These are phyloP conservation scores for Labroides dimidiatus DNA, from an alignment of 2,797 vertebrate genomes.

Conservation along the genomic window DNA sequence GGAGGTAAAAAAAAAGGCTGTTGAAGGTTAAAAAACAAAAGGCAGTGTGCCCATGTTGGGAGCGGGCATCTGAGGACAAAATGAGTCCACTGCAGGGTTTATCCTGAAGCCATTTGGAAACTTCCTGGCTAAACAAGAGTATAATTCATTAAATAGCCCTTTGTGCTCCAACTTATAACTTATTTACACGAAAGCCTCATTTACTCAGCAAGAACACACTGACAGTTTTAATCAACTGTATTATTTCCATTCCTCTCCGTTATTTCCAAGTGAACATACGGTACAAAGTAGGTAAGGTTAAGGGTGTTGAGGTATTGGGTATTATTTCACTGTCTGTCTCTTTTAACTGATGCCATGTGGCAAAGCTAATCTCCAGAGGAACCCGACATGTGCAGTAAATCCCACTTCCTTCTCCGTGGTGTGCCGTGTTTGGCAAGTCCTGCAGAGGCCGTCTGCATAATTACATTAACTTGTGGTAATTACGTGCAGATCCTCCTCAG, in stretches of 20 bases:
- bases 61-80: slow-evolving; percentile 54
- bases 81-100: slow-evolving; percentile 38
- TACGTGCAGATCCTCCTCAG: slow-evolving; percentile 61
- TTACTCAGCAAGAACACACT: slow-evolving; percentile 57
- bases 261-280: slow-evolving; percentile 6
- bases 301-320: background rate
- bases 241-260: slow-evolving; percentile 27
- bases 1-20: background rate
- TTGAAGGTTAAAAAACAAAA: slow-evolving; percentile 31
- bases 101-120: slow-evolving; percentile 57
- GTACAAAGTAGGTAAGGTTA: background rate
- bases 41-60: slow-evolving; percentile 5
- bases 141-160: slow-evolving; percentile 67
- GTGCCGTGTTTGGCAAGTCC: slow-evolving; percentile 26
- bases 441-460: slow-evolving; percentile 47
- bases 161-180: slow-evolving; percentile 67
- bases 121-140: slow-evolving; percentile 59
- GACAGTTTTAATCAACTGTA: slow-evolving; percentile 54
- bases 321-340: slow-evolving; percentile 9
- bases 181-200: slow-evolving; percentile 62
- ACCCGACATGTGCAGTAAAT: slow-evolving; percentile 56
- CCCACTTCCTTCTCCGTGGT: slow-evolving; percentile 25
- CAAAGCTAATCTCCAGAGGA: slow-evolving; percentile 38
- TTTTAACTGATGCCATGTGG: slow-evolving; percentile 15
- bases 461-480: slow-evolving; percentile 68